Base-by-base conservation (phyloP, 2,888 invertebrate genomes). In the Geotrupes spiniger region DNA sequence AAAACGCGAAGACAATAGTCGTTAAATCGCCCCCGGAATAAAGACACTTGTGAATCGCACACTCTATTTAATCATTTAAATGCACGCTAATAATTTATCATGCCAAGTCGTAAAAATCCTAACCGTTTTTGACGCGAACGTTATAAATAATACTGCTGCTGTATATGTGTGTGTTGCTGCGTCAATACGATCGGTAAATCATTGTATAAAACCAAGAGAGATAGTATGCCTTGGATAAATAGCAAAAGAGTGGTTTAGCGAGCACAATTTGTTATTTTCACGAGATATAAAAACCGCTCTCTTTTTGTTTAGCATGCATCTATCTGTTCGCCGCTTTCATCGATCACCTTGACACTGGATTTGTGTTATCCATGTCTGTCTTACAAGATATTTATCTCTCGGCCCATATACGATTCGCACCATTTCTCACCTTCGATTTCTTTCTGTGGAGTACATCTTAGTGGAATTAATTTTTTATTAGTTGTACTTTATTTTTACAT, bases 331-430 rank as follows among this genome's bases (percentile, higher is more conserved):
- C 67, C 62, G 59, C 64, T 58, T 42, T 28, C 61, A 70, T 71
- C 68, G 61, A 70, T 71, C 68, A 69, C 64, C 57, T 61, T 66
- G 70, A 69, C 70, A 68, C 66, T 67, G 66, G 70, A 68, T 70
- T 69, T 68, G 67, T 68, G 66, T 69, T 69, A 70, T 70, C 69
- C 68, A 64, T 62, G 64, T 65, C 64, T 64, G 69, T 65, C 21
- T 21, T 21, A 21, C 63, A 60, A 59, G 67, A 69, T 70, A 70
- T 70, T 68, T 69, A 69, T 70, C 71, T 64, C 64, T 58, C 63
- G 64, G 64, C 59, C 63, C 61, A 61, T 60, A 63, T 65, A 62
- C 63, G 62, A 63, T 66, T 65, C 68, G 61, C 63, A 63, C 66
- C 66, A 68, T 64, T 66, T 63, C 66, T 61, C 56, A 59, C 58